Conservation (phyloP, 1,140 invertebrate species). For the Drosophila virilis region DNA sequence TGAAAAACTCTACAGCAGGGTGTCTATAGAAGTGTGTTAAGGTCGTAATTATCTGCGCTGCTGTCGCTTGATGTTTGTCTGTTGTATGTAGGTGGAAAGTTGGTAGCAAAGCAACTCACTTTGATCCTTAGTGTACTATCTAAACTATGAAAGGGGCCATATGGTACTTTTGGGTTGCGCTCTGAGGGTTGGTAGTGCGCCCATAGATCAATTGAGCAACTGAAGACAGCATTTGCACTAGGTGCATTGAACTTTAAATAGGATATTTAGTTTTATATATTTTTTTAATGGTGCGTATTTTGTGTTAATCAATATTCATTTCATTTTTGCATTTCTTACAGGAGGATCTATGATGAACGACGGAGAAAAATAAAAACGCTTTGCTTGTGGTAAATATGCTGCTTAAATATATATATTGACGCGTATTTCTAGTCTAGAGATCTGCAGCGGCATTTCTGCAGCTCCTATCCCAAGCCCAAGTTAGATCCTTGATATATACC, state of each 20-base stretch:
- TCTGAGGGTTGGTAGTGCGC: conserved; percentile 60
- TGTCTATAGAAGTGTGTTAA: conserved; percentile 54
- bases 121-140: conserved; percentile 53
- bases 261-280: conserved; percentile 9
- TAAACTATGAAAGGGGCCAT: conserved; percentile 52
- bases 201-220: conserved; percentile 26
- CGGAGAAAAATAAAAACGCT: conserved; percentile 83
- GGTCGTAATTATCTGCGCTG: conserved; percentile 72
- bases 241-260: conserved; percentile 74
- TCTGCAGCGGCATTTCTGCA: conserved; percentile 51
- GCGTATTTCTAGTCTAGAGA: conserved; percentile 9
- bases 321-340: conserved; percentile 48
- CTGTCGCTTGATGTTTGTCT: conserved; percentile 13
- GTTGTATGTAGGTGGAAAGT: conserved; percentile 60
- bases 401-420: conserved; percentile 23
- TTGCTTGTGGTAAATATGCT: conserved; percentile 81
- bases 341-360: conserved; percentile 84
- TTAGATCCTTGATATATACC: conserved; percentile 21
- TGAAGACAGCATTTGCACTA: conserved; percentile 13
- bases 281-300: neutral
- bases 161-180: conserved; percentile 43
- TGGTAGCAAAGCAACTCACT: conserved; percentile 55
- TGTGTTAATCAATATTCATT: conserved; percentile 2
- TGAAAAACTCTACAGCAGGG: conserved; percentile 10
- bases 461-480: conserved; percentile 39